Base-by-base conservation (phyloP, 2,888 invertebrate genomes). In the Malachius bipustulatus region DNA sequence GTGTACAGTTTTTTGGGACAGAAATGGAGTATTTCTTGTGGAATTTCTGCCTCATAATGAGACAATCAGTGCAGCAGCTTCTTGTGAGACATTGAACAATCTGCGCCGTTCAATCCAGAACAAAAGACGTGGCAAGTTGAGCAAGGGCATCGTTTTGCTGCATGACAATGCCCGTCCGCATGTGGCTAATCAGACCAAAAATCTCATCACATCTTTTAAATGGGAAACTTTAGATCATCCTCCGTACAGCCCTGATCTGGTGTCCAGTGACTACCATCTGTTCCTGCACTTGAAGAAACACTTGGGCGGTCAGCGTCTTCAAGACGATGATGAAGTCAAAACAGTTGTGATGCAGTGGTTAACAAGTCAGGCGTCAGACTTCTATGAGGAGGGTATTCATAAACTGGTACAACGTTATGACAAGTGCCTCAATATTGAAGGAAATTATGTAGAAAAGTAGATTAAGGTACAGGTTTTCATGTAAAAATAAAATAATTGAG, bases 1-100 rank as follows among this genome's bases (percentile, higher is more conserved):
- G 43, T 45, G 44, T 32, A 43, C 44, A 8, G 45, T 45, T 30
- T 44, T 48, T 41, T 49, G 42, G 42, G 43, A 43, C 42, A 37
- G 34, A 13, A 37, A 44, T 34, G 41, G 43, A 9, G 38, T 48
- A 28, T 30, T 46, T 28, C 35, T 30, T 14, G 28, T 37, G 3
- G 27, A 37, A 16, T 27, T 37, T 4, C 31, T 37, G 12, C 27
- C 28, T 12, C 16, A 15, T 9, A 4, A 33, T 12, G 6, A 14
- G 13, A 36, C 35, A 16, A 35, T 36, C 9, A 36, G 11, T 13
- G 36, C 36, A 14, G 11, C 14, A 13, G 4, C 11, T 8, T 16
- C 15, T 16, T 10, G 4, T 16, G 19, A 32, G n/a, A 9, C 11
- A 8, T 10, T 29, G 11, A 29, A 29, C 8, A 29, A 8, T 6